phyloP scores from a whole-genome alignment of 2,888 invertebrate genomes.

The Eremobia ochroleuca region DNA sequence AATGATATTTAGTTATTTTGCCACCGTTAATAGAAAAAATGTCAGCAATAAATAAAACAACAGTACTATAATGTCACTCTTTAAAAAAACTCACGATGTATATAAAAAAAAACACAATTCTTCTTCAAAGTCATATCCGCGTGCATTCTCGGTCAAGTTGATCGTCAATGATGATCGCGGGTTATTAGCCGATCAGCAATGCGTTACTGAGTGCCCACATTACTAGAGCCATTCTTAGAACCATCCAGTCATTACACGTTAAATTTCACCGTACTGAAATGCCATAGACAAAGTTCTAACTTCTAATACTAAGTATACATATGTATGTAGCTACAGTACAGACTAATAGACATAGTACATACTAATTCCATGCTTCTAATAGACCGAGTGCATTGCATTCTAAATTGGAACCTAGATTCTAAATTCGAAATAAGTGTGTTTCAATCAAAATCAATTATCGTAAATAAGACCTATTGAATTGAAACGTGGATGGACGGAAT shows the following conservation, averaged over 20 bases:
- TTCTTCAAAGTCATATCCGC: constrained; percentile 40
- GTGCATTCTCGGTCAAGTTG: constrained; percentile 45
- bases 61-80: background rate
- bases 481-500: constrained; percentile 23
- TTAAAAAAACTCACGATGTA: background rate
- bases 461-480: constrained; percentile 45
- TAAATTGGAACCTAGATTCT: constrained; percentile 43
- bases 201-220: constrained; percentile 58
- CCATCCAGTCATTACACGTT: constrained; percentile 32
- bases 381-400: constrained; percentile 30
- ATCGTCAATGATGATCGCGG: constrained; percentile 40
- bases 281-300: background rate
- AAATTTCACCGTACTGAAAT: constrained; percentile 39
- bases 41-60: background rate
- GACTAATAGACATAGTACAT: background rate
- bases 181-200: constrained; percentile 65
- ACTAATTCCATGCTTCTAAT: constrained; percentile 4
- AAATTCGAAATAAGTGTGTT: constrained; percentile 45
- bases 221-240: constrained; percentile 25
- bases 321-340: background rate
- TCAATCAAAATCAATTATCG: constrained; percentile 58
- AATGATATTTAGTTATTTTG: background rate
- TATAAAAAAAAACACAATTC: background rate
- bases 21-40: background rate
- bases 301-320: constrained; percentile 13